phyloP scores from a whole-genome alignment of 1,140 invertebrate species.

The Rhagoletis zephyria region DNA sequence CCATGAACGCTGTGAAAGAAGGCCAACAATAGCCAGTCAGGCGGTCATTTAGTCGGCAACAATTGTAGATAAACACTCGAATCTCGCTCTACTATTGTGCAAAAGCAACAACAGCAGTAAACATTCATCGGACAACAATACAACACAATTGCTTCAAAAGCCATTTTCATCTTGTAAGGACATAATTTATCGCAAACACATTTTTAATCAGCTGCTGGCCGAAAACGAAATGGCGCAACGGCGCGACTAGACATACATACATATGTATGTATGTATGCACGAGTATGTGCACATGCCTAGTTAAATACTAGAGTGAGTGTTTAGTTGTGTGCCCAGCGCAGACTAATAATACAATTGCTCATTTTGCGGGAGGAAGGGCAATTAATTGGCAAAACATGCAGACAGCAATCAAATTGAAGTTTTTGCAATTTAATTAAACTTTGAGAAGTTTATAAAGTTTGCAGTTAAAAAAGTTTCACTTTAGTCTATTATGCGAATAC shows the following conservation, averaged over 20 bases:
- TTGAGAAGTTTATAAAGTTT: background rate
- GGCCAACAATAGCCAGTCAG: slow-evolving; percentile 1
- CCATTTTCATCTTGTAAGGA: slow-evolving; percentile 25
- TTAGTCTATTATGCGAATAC: background rate
- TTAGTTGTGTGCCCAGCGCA: background rate
- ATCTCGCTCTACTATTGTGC: background rate
- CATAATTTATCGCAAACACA: slow-evolving; percentile 45
- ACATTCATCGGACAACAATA: slow-evolving; percentile 7
- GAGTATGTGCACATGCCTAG: no score
- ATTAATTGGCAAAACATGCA: slow-evolving; percentile 12
- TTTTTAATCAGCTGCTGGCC: slow-evolving; percentile 26
- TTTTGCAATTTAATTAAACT: slow-evolving; percentile 34
- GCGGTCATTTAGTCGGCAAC: background rate
- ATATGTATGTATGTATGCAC: no score
- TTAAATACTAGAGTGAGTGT: background rate
- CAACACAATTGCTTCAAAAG: slow-evolving; percentile 10
- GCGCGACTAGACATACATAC: no score
- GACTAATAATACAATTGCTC: background rate
- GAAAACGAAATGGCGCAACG: background rate
- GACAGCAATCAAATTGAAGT: slow-evolving; percentile 20
- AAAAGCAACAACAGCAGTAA: slow-evolving; percentile 29
- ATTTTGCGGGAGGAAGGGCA: background rate
- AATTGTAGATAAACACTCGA: slow-evolving; percentile 17
- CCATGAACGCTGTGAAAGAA: background rate
- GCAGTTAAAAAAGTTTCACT: background rate